Evolutionary conservation across 2,797 vertebrate genomes (phyloP).

Genomic region (Sciaenops ocellatus): DNA sequence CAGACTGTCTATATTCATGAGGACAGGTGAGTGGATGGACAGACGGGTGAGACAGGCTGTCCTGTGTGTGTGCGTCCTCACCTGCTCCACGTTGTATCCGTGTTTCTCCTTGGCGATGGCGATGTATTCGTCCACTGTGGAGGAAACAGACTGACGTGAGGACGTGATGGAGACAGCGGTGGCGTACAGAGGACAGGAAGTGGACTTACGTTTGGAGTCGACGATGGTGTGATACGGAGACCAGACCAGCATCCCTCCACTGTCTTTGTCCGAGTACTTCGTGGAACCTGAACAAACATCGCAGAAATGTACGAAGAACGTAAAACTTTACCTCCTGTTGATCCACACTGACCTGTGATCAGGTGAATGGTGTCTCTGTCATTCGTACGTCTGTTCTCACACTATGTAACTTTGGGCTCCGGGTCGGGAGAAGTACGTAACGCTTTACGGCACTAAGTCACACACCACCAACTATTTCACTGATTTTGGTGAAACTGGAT

Average conservation of each 20-base stretch:
- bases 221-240: conserved; percentile 94
- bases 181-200: not conserved
- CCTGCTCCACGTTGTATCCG: conserved; percentile 99
- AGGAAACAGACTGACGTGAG: not conserved
- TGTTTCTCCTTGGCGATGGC: conserved; percentile 98
- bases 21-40: too few species aligned
- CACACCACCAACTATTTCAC: too few species aligned
- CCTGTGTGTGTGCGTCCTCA: conserved; percentile 59
- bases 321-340: too few species aligned
- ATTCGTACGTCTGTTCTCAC: too few species aligned
- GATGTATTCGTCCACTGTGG: conserved; percentile 97
- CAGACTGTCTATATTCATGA: too few species aligned
- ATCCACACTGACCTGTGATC: too few species aligned
- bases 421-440: too few species aligned
- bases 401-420: too few species aligned
- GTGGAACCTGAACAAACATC: conserved; percentile 86
- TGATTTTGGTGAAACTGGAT: too few species aligned
- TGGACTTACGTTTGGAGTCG: conserved; percentile 93
- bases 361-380: too few species aligned
- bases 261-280: conserved; percentile 95
- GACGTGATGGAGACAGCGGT: not conserved
- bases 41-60: too few species aligned
- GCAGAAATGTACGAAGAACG: not conserved
- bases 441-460: too few species aligned
- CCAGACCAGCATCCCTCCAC: conserved; percentile 98